Percentiles rank a stretch among this genome's conserved stretches.
Evolutionary conservation across 92 coral and sea anemone species (phyloP).

Genomic region (Pocillopora meandrina): DNA sequence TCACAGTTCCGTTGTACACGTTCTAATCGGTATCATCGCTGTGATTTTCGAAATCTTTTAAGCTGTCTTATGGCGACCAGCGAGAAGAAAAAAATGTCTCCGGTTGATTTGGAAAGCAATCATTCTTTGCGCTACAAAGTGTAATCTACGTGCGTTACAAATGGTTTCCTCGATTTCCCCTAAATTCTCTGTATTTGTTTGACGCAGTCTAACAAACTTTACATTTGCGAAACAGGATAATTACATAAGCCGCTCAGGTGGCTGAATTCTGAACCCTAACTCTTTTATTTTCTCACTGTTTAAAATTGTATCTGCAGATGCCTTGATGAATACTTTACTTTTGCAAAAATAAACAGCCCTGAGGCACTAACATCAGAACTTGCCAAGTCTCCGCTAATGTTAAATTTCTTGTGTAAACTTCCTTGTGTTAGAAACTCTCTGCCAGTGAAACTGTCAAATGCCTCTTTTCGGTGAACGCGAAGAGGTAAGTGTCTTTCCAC

Average conservation of each 20-base stretch:
- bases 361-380: constrained; percentile 17
- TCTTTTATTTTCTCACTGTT: not conserved
- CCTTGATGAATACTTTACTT: constrained; percentile 7
- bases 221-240: not conserved
- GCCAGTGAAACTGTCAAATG: constrained; percentile 10
- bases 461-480: not conserved
- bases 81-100: constrained; percentile 18
- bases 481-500: constrained; percentile 5
- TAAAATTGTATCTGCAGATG: not conserved
- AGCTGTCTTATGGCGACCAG: constrained; percentile 27
- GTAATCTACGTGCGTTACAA: not conserved
- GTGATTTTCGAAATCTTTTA: constrained; percentile 35
- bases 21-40: constrained; percentile 32
- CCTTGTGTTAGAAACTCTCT: constrained; percentile 15
- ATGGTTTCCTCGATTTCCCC: not conserved
- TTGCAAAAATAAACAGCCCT: constrained; percentile 23
- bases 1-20: constrained; percentile 18
- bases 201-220: not conserved
- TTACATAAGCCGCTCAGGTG: not conserved
- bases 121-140: constrained; percentile 5
- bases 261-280: not conserved
- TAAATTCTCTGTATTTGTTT: not conserved
- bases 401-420: constrained; percentile 31
- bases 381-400: constrained; percentile 22
- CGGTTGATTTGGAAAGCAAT: constrained; percentile 7